phyloP scores from a whole-genome alignment of 2,888 invertebrate species.

The Luffia ferchaultella region DNA sequence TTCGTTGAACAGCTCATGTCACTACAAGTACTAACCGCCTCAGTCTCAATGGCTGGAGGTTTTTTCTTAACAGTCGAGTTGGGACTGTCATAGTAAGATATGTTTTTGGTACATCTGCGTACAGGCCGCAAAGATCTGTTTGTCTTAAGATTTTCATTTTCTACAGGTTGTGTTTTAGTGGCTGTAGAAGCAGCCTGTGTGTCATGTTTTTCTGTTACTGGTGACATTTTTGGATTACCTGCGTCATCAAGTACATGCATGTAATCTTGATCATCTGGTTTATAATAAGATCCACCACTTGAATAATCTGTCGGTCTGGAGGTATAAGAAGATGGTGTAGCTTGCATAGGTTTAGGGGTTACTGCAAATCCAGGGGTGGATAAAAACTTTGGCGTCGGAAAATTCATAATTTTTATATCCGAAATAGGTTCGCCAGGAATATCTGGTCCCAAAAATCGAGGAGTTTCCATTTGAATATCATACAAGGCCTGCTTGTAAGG shows the following conservation, averaged over 20 bases:
- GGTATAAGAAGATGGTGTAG: slow-evolving; percentile 50
- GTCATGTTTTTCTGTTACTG: neutral
- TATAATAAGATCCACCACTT: slow-evolving; percentile 69
- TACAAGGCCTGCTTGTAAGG: slow-evolving; percentile 62
- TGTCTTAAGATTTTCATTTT: slow-evolving; percentile 12
- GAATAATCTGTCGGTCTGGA: slow-evolving; percentile 67
- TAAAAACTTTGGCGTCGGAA: slow-evolving; percentile 65
- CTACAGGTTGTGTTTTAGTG: slow-evolving; percentile 17
- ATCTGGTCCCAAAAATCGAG: slow-evolving; percentile 56
- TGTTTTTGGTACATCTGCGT: slow-evolving; percentile 50
- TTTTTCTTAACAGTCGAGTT: slow-evolving; percentile 21
- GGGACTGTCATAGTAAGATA: slow-evolving; percentile 39
- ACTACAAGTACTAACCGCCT: slow-evolving; percentile 26
- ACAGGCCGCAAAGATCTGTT: slow-evolving; percentile 32
- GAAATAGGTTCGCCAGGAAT: slow-evolving; percentile 48
- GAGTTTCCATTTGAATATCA: slow-evolving; percentile 62
- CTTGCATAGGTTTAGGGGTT: slow-evolving; percentile 33
- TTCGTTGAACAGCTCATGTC: slow-evolving; percentile 17
- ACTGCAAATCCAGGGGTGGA: slow-evolving; percentile 33
- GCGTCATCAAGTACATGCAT: slow-evolving; percentile 32
- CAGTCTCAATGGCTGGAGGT: slow-evolving; percentile 22
- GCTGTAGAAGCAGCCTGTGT: neutral
- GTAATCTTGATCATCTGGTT: slow-evolving; percentile 69
- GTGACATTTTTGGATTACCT: slow-evolving; percentile 25
- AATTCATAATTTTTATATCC: slow-evolving; percentile 64